Evolutionary conservation across 30 jellyfish, hydroid and myxozoan species (phyloP).

Genomic region (Morbakka virulenta): DNA sequence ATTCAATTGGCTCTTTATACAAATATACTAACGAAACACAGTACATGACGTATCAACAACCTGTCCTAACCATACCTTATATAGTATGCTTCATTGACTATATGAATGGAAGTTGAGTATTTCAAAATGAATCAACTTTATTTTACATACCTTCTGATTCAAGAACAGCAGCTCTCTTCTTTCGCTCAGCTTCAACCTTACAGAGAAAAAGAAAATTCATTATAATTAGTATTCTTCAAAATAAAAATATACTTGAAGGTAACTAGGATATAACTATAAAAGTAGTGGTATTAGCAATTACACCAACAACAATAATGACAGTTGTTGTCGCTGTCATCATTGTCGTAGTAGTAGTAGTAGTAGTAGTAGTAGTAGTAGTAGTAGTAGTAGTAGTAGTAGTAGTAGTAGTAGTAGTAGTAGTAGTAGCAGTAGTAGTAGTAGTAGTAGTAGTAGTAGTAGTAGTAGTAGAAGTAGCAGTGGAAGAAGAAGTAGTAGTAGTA

Average conservation of each 20-base stretch:
- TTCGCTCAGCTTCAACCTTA: slow-evolving; percentile 99
- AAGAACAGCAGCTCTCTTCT: slow-evolving; percentile 88
- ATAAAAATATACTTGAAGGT: no score
- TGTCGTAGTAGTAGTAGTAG: no score
- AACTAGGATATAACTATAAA: not conserved
- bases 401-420: not conserved
- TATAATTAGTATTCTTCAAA: no score
- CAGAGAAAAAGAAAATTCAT: no score
- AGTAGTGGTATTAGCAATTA: not conserved
- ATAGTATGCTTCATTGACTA: no score
- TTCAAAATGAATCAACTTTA: no score
- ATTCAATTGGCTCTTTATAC: no score
- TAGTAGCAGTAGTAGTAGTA: not conserved
- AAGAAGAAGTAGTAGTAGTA: not conserved
- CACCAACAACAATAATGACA: not conserved
- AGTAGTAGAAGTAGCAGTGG: not conserved
- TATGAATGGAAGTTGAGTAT: no score
- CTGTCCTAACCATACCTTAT: no score
- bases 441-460: not conserved
- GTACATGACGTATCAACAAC: no score
- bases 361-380: not conserved
- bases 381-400: not conserved
- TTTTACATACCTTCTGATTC: slow-evolving; percentile 99
- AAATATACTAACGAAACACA: no score
- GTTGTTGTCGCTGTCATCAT: no score